Percentiles rank a stretch among this genome's conserved stretches.
phyloP scores from a whole-genome alignment of 2,113 vertebrate species.

The Oryzias javanicus region DNA sequence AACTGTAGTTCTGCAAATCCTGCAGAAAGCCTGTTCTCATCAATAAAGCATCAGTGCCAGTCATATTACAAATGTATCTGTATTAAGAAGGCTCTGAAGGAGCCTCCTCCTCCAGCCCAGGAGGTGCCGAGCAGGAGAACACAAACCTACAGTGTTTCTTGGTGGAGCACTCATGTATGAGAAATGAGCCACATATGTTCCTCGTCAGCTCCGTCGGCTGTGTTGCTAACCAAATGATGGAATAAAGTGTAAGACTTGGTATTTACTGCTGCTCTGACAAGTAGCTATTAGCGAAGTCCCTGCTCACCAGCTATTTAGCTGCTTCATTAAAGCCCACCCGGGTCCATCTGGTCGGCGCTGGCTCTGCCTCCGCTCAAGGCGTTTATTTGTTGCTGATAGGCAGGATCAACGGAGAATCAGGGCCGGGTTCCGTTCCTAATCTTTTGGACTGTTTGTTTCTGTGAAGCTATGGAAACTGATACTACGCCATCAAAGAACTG shows the following conservation, averaged over 20 bases:
- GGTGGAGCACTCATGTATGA: slow-evolving; percentile 37
- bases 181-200: slow-evolving; percentile 59
- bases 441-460: slow-evolving; percentile 75
- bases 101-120: too few relatives aligned
- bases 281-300: slow-evolving; percentile 65
- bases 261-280: slow-evolving; percentile 64
- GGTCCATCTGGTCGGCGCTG: slow-evolving; percentile 59
- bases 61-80: neutral
- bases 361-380: slow-evolving; percentile 52
- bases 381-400: slow-evolving; percentile 80
- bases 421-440: slow-evolving; percentile 69
- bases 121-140: slow-evolving; percentile 7
- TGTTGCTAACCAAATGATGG: slow-evolving; percentile 44
- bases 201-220: slow-evolving; percentile 43
- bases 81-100: neutral
- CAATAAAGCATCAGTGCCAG: neutral
- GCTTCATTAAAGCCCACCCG: slow-evolving; percentile 65
- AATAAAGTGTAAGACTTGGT: slow-evolving; percentile 41
- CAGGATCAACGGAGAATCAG: slow-evolving; percentile 68
- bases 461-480: slow-evolving; percentile 78
- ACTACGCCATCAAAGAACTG: slow-evolving; percentile 73
- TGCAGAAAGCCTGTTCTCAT: too few relatives aligned
- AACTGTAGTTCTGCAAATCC: neutral
- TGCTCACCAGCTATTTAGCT: slow-evolving; percentile 60
- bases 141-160: slow-evolving; percentile 15